Evolutionary conservation across 2,888 invertebrate genomes (phyloP).

Genomic region (Drosophila cyrtoloma): DNA sequence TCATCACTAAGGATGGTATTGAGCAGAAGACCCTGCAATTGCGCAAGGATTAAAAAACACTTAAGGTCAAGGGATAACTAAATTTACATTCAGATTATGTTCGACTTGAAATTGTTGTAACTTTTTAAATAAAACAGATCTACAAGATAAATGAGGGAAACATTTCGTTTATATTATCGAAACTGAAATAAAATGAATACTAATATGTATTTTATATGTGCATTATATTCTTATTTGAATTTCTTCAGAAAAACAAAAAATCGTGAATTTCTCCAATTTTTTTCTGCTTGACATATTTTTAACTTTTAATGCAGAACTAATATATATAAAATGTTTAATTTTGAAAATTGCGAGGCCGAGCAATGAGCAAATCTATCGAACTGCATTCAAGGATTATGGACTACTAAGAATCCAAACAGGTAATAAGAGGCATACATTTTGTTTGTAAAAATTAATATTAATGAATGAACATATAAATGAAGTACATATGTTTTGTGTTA

Average conservation of each 20-base stretch:
- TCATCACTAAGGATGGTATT: conserved; percentile 95
- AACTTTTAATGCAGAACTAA: neutral
- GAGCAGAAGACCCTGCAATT: conserved; percentile 90
- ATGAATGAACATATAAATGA: neutral
- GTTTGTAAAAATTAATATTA: neutral
- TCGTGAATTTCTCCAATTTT: no score
- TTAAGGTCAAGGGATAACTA: conserved; percentile 11
- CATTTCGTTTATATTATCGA: neutral
- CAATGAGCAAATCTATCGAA: neutral
- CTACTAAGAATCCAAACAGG: neutral
- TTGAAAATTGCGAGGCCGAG: neutral
- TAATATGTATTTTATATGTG: neutral
- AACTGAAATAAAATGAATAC: neutral
- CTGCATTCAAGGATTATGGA: no score
- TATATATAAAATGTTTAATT: neutral
- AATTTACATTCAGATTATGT: conserved; percentile 36
- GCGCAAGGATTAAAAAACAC: conserved; percentile 91
- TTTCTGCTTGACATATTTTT: no score
- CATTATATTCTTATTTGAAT: neutral
- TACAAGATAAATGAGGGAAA: conserved; percentile 19
- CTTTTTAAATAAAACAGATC: conserved; percentile 54
- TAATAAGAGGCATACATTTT: neutral
- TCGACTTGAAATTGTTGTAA: conserved; percentile 66
- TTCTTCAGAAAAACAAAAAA: neutral
- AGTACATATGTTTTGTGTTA: neutral